A percentile compares a stretch with the other conserved stretches of the same genome.
These are phyloP conservation scores for Ceratosolen solmsi DNA, from an alignment of 1,140 invertebrate genomes.

Conservation along the genomic window DNA sequence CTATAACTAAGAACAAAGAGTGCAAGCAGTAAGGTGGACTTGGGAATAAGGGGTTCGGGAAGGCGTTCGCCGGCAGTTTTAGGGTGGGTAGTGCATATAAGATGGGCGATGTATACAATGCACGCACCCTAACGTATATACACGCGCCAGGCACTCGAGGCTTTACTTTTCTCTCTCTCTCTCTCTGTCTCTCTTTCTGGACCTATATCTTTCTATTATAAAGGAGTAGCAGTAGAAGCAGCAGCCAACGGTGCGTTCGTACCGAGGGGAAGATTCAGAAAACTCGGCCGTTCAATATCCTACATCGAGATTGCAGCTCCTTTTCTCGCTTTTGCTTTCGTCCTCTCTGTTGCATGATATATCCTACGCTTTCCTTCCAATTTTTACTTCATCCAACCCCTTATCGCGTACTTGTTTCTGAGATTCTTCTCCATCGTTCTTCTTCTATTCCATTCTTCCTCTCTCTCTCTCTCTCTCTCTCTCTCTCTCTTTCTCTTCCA, in stretches of 20 bases:
- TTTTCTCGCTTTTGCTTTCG: slow-evolving; percentile 48
- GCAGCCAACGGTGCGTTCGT: background rate
- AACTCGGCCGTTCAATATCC: slow-evolving; percentile 63
- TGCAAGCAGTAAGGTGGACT: slow-evolving; percentile 63
- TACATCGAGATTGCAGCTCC: slow-evolving; percentile 54
- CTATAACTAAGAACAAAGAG: slow-evolving; percentile 61
- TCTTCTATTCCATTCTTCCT: too few species aligned
- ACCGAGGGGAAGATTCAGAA: slow-evolving; percentile 61
- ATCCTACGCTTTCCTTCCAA: slow-evolving; percentile 18
- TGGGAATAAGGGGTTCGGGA: slow-evolving; percentile 51
- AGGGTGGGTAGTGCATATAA: slow-evolving; percentile 64
- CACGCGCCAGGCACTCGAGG: slow-evolving; percentile 18
- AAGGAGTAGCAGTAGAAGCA: slow-evolving; percentile 51
- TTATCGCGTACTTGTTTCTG: background rate
- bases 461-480: too few species aligned
- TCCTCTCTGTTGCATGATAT: background rate
- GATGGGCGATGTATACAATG: slow-evolving; percentile 61
- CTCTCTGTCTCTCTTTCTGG: background rate
- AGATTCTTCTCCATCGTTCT: slow-evolving; percentile 44
- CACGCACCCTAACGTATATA: slow-evolving; percentile 56
- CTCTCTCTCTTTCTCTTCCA: too few species aligned
- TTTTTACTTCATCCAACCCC: background rate
- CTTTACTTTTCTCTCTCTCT: slow-evolving; percentile 20
- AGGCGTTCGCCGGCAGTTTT: slow-evolving; percentile 42
- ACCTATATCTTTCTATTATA: slow-evolving; percentile 47